Base-by-base conservation (phyloP, 2,797 vertebrate genomes). In the Fundulus diaphanus region DNA sequence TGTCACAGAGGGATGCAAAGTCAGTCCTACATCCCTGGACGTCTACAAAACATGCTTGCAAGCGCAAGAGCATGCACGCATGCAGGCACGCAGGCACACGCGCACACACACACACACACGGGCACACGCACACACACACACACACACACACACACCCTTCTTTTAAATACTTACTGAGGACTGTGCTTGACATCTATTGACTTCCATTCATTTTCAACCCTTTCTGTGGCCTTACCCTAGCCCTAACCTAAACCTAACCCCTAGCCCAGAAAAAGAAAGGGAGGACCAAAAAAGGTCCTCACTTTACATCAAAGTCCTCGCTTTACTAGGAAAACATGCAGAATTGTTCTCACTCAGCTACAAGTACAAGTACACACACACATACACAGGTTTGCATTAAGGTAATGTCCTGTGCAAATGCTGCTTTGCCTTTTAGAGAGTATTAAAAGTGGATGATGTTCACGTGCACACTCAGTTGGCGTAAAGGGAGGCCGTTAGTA, bases 381-480 rank as follows among this genome's bases (percentile, higher is more conserved):
- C 75, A 72, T 71, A 81, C 9, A 20, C 29, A 33, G 29, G 29
- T 31, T 77, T 88, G 83, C 87, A 89, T 91, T 89, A 92, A 87
- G 88, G 84, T 88, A 90, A 91, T 91, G 87, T 79, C 51, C 66
- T 81, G 81, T 84, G 83, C 81, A 88, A 89, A 90, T 90, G 72
- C 79, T 86, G 84, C 79, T 85, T 85, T 85, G 79, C 87, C 84
- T 91, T 89, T 90, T 89, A 88, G 84, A 89, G 90, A 91, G 82
- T 90, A 91, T 93, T 91, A 92, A 85, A 91, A 91, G 81, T 87
- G 83, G 80, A 80, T 76, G 78, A 81, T 84, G 79, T 86, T 86
- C 33, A 83, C 83, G 86, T 82, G 71, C 83, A 75, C 33, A 74
- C 77, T 85, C 56, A 72, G 75, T 78, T 74, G 73, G 72, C 80